Conservation (phyloP, 2,888 invertebrate species). For the Gortyna flavago region DNA sequence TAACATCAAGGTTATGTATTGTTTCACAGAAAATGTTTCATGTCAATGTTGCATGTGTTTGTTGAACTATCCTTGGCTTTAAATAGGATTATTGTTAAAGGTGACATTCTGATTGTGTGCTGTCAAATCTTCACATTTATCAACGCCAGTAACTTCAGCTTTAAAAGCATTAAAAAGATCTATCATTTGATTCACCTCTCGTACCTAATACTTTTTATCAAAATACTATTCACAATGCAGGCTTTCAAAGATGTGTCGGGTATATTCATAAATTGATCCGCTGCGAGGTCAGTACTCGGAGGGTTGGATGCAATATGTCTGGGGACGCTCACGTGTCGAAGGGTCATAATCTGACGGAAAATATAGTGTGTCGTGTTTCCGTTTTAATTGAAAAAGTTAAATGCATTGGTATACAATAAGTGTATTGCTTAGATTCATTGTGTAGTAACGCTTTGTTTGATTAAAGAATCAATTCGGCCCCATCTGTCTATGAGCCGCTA, state of each 20-base stretch:
- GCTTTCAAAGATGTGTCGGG: constrained; percentile 70
- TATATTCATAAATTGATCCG: constrained; percentile 85
- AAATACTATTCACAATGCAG: constrained; percentile 61
- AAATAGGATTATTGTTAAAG: constrained; percentile 26
- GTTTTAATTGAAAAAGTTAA: constrained; percentile 86
- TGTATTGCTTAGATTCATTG: constrained; percentile 48
- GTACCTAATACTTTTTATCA: constrained; percentile 28
- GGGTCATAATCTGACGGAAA: constrained; percentile 87
- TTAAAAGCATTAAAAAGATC: constrained; percentile 8
- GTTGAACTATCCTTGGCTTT: constrained; percentile 9
- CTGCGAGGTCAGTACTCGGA: constrained; percentile 81
- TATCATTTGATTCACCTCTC: constrained; percentile 20
- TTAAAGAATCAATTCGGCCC: not conserved
- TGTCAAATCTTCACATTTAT: not conserved
- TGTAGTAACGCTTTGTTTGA: constrained; percentile 25
- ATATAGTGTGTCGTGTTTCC: constrained; percentile 80
- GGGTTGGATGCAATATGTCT: constrained; percentile 84
- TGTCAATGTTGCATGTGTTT: constrained; percentile 40
- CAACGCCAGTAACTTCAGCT: not conserved
- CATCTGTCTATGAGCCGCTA: not conserved
- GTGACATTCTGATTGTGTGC: constrained; percentile 10
- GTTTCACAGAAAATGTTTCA: constrained; percentile 30
- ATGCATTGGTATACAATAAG: constrained; percentile 67
- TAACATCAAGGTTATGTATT: constrained; percentile 37
- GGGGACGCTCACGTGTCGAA: constrained; percentile 82